Evolutionary conservation across 2,888 invertebrate genomes (phyloP).

Genomic region (Zygaena filipendulae): DNA sequence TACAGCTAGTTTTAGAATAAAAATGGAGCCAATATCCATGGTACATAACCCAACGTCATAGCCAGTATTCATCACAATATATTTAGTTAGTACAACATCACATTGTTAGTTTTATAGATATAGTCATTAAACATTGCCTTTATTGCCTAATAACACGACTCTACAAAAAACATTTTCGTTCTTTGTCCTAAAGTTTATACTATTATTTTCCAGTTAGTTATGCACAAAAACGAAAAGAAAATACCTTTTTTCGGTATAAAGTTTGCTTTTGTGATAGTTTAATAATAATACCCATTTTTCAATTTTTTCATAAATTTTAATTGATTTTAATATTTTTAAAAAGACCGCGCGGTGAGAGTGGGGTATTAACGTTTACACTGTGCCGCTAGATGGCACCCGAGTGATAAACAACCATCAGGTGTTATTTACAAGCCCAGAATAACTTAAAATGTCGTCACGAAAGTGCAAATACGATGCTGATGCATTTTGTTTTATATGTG

Average conservation of each 20-base stretch:
- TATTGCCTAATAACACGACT: constrained; percentile 9
- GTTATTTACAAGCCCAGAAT: constrained; percentile 15
- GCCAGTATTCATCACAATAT: no score
- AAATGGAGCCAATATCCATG: no score
- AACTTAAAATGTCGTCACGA: constrained; percentile 15
- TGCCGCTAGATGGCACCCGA: constrained; percentile 17
- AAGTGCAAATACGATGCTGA: constrained; percentile 17
- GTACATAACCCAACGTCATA: no score
- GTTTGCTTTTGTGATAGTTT: constrained; percentile 13
- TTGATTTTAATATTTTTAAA: constrained; percentile 15
- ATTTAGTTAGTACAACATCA: no score
- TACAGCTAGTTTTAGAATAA: no score
- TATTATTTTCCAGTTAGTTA: constrained; percentile 14
- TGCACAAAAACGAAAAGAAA: constrained; percentile 12
- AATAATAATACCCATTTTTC: constrained; percentile 14
- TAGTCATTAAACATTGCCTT: no score
- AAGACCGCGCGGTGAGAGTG: constrained; percentile 15
- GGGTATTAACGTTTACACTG: constrained; percentile 17
- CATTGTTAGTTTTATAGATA: no score
- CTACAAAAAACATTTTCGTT: constrained; percentile 9
- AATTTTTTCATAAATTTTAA: constrained; percentile 13
- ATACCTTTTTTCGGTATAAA: constrained; percentile 13
- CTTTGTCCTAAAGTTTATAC: constrained; percentile 11
- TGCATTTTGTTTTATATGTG: constrained; percentile 16
- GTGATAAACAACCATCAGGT: constrained; percentile 17